Evolutionary conservation across 2,797 vertebrate genomes (phyloP).

Genomic region (Arnoldichthys spilopterus): DNA sequence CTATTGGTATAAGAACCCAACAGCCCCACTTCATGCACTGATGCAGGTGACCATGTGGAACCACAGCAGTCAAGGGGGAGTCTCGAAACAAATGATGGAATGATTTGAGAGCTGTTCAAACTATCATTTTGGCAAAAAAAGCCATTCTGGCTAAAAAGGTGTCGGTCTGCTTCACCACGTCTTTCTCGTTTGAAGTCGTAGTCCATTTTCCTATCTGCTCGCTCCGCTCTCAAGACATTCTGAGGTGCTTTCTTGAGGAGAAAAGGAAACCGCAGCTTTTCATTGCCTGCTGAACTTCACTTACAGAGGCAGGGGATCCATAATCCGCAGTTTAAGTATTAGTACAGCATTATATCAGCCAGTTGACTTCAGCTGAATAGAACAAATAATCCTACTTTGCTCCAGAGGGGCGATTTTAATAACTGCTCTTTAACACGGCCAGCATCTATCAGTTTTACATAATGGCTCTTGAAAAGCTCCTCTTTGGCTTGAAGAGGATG

Average conservation of each 20-base stretch:
- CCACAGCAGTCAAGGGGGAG: too few species aligned
- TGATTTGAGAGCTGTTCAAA: too few species aligned
- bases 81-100: too few species aligned
- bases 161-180: too few species aligned
- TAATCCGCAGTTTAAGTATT: slow-evolving; percentile 42
- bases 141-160: too few species aligned
- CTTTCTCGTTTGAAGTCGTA: too few species aligned
- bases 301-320: background rate
- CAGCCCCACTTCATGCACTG: too few species aligned
- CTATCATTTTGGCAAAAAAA: too few species aligned
- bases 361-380: slow-evolving; percentile 52
- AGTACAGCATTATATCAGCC: slow-evolving; percentile 37
- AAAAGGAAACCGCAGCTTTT: background rate
- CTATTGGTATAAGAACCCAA: too few species aligned
- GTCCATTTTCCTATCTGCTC: too few species aligned
- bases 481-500: slow-evolving; percentile 37
- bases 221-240: background rate
- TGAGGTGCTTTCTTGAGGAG: background rate
- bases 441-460: slow-evolving; percentile 63
- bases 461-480: slow-evolving; percentile 63
- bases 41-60: too few species aligned
- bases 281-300: background rate
- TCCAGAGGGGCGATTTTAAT: slow-evolving; percentile 63
- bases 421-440: slow-evolving; percentile 62
- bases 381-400: slow-evolving; percentile 62